phyloP scores from a whole-genome alignment of 2,113 vertebrate species.

The Microcebus ravelobensis region DNA sequence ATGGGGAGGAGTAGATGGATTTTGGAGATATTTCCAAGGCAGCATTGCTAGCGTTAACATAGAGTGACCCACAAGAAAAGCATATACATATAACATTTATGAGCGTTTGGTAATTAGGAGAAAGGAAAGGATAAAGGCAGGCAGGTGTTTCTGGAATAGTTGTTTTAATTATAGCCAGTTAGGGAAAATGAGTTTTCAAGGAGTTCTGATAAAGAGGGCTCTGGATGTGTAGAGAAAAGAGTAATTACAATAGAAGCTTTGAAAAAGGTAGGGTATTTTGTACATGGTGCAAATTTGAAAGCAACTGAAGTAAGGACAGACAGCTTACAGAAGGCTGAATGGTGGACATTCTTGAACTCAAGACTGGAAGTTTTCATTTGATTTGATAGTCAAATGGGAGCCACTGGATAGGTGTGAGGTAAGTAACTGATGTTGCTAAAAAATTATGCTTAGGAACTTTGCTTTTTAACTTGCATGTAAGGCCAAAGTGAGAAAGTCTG shows the following conservation, averaged over 20 bases:
- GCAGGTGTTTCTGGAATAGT: neutral
- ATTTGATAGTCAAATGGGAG: conserved; percentile 13
- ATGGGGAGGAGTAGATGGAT: neutral
- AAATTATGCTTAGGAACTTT: conserved; percentile 27
- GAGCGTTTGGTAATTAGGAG: conserved; percentile 3
- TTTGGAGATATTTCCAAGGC: neutral
- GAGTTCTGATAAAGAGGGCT: conserved; percentile 40
- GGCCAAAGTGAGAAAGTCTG: neutral
- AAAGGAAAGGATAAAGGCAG: conserved; percentile 32
- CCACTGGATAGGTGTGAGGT: neutral
- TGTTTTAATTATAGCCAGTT: conserved; percentile 33
- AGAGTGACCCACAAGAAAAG: conserved; percentile 36
- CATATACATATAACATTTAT: neutral
- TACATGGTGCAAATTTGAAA: neutral
- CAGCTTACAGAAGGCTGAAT: neutral
- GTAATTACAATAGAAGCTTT: conserved; percentile 30
- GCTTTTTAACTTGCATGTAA: conserved; percentile 40
- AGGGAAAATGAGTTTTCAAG: conserved; percentile 44
- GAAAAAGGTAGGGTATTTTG: conserved; percentile 19
- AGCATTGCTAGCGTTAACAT: neutral
- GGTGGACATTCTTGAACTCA: neutral
- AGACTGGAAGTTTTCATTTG: conserved; percentile 45
- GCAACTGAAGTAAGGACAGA: neutral
- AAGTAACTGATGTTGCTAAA: conserved; percentile 23
- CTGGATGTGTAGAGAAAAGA: conserved; percentile 31